These are phyloP conservation scores for Cylindroiulus punctatus DNA, from an alignment of 2,888 invertebrate species.

Conservation along the genomic window DNA sequence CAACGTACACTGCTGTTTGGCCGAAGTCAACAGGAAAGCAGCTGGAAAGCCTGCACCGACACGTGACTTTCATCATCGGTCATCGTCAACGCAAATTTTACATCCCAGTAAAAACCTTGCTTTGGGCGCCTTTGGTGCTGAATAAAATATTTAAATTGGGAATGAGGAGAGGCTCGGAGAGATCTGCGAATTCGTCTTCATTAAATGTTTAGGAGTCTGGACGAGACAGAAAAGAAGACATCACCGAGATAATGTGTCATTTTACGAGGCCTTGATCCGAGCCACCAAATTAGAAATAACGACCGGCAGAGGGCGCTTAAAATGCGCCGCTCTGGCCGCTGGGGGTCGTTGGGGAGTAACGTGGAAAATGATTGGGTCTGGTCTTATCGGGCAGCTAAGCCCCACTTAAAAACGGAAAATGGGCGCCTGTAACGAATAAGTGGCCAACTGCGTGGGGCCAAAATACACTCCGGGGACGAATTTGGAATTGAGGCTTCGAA, in stretches of 20 bases:
- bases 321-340: not conserved
- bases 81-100: too few species aligned
- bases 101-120: too few species aligned
- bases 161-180: not conserved
- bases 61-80: too few species aligned
- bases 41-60: too few species aligned
- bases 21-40: not conserved
- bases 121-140: too few species aligned
- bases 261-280: not conserved
- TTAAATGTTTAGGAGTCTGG: slow-evolving; percentile 28
- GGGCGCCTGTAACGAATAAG: not conserved
- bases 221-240: not conserved
- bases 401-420: slow-evolving; percentile 37
- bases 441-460: not conserved
- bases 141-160: too few species aligned
- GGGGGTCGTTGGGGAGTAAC: not conserved
- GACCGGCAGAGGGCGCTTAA: not conserved
- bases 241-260: not conserved
- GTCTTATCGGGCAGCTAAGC: slow-evolving; percentile 22
- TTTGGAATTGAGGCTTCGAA: not conserved
- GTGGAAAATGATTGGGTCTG: slow-evolving; percentile 7
- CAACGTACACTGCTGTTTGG: not conserved
- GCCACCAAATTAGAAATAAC: not conserved
- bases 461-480: slow-evolving; percentile 9
- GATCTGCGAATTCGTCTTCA: not conserved